Evolutionary conservation across 2,113 vertebrate genomes (phyloP).

Genomic region (Nibea albiflora): DNA sequence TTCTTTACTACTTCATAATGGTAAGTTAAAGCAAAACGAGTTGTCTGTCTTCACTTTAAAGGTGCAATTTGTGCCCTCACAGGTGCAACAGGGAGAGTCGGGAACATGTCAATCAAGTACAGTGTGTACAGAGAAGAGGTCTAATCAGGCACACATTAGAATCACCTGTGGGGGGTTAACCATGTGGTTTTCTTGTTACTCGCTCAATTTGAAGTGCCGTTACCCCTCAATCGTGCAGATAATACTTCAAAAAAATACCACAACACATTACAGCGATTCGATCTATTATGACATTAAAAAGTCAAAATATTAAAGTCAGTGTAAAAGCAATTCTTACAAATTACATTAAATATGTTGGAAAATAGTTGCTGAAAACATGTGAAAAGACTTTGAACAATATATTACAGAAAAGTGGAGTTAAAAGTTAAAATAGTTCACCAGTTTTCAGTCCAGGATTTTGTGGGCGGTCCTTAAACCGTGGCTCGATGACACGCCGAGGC

Average conservation of each 20-base stretch:
- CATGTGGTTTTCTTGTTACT: neutral
- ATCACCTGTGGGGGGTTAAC: neutral
- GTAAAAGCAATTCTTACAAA: no score
- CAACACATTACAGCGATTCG: neutral
- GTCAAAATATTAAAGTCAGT: neutral
- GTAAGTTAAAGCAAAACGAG: no score
- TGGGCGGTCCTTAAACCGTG: no score
- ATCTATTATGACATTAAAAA: neutral
- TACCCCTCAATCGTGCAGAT: neutral
- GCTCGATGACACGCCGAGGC: no score
- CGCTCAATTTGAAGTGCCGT: neutral
- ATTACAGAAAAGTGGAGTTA: no score
- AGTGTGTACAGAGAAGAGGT: neutral
- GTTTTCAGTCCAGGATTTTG: no score
- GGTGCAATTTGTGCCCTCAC: neutral
- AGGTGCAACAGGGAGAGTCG: neutral
- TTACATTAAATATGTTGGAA: no score
- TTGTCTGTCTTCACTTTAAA: neutral
- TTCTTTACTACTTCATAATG: no score
- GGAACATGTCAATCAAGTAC: neutral
- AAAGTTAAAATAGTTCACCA: no score
- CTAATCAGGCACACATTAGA: neutral
- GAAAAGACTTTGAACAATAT: no score
- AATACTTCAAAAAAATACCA: no score
- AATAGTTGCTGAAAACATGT: no score